These are phyloP conservation scores for Nemoura dubitans DNA, from an alignment of 2,888 invertebrate species.

Conservation along the genomic window DNA sequence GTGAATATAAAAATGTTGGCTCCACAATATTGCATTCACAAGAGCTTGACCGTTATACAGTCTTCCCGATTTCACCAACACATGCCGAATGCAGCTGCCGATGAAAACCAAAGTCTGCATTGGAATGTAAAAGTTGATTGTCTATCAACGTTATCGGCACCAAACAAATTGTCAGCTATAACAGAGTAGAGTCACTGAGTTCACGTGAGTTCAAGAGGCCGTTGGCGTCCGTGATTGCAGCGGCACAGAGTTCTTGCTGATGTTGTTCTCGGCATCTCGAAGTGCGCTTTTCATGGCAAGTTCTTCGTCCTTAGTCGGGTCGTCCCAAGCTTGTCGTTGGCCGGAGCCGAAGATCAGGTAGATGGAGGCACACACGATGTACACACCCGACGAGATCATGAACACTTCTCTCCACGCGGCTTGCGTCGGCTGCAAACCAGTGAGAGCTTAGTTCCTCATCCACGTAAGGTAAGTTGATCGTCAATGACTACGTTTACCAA, in stretches of 20 bases:
- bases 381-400: constrained; percentile 82
- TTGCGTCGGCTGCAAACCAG: constrained; percentile 78
- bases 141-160: no score
- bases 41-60: no score
- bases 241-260: constrained; percentile 4
- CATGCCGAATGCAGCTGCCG: no score
- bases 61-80: no score
- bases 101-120: no score
- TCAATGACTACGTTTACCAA: no score
- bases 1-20: no score
- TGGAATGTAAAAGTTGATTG: background rate
- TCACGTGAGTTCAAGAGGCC: background rate
- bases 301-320: constrained; percentile 70
- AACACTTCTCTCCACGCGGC: constrained; percentile 89
- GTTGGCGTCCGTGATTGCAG: constrained; percentile 18
- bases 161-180: no score
- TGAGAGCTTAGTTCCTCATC: no score
- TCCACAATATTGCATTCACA: no score
- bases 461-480: no score
- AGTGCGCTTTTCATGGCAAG: background rate
- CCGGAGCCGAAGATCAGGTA: constrained; percentile 84
- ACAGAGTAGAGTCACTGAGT: no score
- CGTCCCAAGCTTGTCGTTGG: constrained; percentile 84
- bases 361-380: constrained; percentile 80
- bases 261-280: constrained; percentile 29